phyloP scores from a whole-genome alignment of 2,888 invertebrate genomes.

The Zelleria hepariella region DNA sequence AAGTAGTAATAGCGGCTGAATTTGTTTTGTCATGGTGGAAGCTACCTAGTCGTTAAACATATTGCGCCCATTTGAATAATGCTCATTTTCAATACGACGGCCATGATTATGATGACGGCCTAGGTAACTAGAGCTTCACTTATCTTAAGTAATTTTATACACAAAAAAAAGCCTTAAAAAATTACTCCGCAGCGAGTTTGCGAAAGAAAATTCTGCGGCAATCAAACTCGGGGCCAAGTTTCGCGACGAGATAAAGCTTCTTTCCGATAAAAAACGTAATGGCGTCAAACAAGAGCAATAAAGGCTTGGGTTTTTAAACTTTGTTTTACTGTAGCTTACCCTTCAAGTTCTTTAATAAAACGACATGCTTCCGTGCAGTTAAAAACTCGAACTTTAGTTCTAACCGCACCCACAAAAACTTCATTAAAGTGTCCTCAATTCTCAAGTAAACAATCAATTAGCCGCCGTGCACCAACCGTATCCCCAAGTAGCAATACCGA shows the following conservation, averaged over 20 bases:
- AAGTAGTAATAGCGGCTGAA: not conserved
- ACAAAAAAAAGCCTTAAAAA: not conserved
- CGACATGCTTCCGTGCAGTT: not conserved
- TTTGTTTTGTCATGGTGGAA: not conserved
- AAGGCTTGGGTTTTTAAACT: conserved; percentile 1
- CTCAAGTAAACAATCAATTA: no score
- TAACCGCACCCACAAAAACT: no score
- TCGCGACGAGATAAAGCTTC: conserved; percentile 23
- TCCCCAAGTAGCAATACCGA: no score
- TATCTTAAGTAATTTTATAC: no score
- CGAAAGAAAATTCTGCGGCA: conserved; percentile 22
- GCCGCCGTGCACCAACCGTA: no score
- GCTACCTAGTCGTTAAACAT: not conserved
- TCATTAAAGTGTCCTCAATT: no score
- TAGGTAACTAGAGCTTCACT: no score
- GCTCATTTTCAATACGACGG: not conserved
- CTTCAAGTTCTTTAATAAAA: not conserved
- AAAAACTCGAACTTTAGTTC: no score
- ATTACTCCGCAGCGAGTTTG: not conserved
- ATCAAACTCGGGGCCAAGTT: conserved; percentile 27
- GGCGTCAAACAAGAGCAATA: conserved; percentile 18
- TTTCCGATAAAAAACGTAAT: conserved; percentile 21
- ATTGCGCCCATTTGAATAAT: not conserved
- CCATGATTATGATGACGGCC: not conserved
- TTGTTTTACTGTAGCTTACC: not conserved